phyloP scores from a whole-genome alignment of 35 echinoderm and acorn worm genomes.

The Strongylocentrotus purpuratus region DNA sequence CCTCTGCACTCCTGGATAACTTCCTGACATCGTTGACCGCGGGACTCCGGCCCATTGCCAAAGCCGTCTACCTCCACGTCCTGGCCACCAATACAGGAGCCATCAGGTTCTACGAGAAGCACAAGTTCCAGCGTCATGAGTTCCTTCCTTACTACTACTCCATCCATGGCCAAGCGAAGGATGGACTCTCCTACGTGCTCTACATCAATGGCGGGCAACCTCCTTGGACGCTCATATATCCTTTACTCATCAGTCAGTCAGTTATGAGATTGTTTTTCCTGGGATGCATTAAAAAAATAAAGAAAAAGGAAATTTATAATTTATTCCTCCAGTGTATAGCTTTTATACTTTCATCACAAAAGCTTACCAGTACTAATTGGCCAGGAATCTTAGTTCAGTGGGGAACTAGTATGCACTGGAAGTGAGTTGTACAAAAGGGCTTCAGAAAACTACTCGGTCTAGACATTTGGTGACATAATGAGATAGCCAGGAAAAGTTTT shows the following conservation, averaged over 20 bases:
- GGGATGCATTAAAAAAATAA: neutral
- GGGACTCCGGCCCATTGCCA: constrained; percentile 64
- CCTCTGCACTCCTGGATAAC: constrained; percentile 80
- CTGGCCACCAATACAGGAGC: constrained; percentile 89
- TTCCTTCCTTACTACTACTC: constrained; percentile 95
- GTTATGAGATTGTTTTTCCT: too few relatives aligned
- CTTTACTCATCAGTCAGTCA: constrained; percentile 48
- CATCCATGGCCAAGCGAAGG: constrained; percentile 80
- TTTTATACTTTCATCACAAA: too few relatives aligned
- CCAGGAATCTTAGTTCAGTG: too few relatives aligned
- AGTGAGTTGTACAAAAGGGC: too few relatives aligned
- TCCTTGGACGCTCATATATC: constrained; percentile 99
- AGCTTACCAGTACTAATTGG: too few relatives aligned
- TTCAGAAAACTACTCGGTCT: too few relatives aligned
- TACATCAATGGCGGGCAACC: constrained; percentile 96
- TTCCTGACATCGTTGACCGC: constrained; percentile 75
- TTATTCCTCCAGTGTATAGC: neutral
- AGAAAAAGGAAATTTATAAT: too few relatives aligned
- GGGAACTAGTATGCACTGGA: too few relatives aligned
- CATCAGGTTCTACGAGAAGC: constrained; percentile 92
- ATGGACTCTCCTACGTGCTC: constrained; percentile 88
- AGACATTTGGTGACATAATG: too few relatives aligned
- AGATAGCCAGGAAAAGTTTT: too few relatives aligned
- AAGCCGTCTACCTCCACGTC: constrained; percentile 96
- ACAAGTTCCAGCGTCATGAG: constrained; percentile 87